phyloP scores from a whole-genome alignment of 1,140 invertebrate genomes.

The Nasonia vitripennis region DNA sequence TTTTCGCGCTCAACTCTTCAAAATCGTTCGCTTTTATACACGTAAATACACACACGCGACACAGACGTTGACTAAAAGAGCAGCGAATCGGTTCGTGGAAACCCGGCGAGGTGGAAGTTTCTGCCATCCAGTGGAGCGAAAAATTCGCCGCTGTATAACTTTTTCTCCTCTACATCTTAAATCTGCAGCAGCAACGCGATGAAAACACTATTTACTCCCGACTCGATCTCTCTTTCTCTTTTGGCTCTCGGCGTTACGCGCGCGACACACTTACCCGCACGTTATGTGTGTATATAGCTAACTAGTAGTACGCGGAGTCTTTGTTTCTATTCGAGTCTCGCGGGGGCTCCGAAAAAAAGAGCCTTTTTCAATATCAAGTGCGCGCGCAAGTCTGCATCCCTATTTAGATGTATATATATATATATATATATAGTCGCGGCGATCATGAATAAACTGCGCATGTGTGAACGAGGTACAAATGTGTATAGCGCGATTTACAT shows the following conservation, averaged over 20 bases:
- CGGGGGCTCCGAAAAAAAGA: neutral
- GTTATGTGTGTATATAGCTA: too few species aligned
- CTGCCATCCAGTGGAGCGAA: constrained; percentile 8
- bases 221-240: neutral
- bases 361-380: neutral
- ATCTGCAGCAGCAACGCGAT: neutral
- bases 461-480: neutral
- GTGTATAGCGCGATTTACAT: neutral
- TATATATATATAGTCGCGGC: neutral
- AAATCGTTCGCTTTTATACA: neutral
- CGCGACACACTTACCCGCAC: too few species aligned
- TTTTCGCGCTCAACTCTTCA: neutral
- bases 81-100: neutral
- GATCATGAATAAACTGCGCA: neutral
- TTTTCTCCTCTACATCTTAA: neutral
- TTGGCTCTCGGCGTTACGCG: too few species aligned
- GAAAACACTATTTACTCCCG: neutral
- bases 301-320: too few species aligned
- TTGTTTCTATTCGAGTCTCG: too few species aligned
- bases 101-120: constrained; percentile 5
- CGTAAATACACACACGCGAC: neutral
- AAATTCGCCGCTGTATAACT: neutral
- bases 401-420: too few species aligned
- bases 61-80: neutral
- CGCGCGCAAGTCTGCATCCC: too few species aligned